Conservation (phyloP, 2,888 invertebrate genomes). For the Ophion obscuratus region DNA sequence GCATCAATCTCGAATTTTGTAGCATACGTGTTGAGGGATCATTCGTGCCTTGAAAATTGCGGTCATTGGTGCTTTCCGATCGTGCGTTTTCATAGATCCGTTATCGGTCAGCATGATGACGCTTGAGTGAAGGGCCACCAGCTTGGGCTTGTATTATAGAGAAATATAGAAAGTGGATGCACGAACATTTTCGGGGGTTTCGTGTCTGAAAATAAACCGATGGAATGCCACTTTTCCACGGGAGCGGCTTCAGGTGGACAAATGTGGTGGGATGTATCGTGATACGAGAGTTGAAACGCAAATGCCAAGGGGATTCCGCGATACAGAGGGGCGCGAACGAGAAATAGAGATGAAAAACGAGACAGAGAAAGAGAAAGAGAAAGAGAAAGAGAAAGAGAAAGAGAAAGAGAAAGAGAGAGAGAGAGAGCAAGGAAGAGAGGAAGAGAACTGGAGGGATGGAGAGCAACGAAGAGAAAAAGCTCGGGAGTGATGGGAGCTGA, state of each 20-base stretch:
- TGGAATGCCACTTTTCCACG: conserved; percentile 46
- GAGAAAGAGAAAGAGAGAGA: conserved; percentile 4
- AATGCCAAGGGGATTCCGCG: conserved; percentile 37
- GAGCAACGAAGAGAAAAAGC: conserved; percentile 19
- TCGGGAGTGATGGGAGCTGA: conserved; percentile 34
- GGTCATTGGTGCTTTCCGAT: too few relatives aligned
- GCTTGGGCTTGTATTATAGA: too few relatives aligned
- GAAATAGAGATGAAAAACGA: conserved; percentile 37
- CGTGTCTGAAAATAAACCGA: conserved; percentile 38
- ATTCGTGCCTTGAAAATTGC: background rate
- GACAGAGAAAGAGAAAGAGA: conserved; percentile 5
- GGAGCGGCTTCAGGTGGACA: conserved; percentile 33
- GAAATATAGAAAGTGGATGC: too few relatives aligned
- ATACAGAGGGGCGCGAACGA: too few relatives aligned
- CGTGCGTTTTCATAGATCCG: too few relatives aligned
- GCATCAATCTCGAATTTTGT: background rate
- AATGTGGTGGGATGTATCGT: conserved; percentile 27
- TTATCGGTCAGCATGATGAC: too few relatives aligned
- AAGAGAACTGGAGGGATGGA: background rate
- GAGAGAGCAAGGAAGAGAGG: background rate
- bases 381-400: background rate
- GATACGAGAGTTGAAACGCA: conserved; percentile 48
- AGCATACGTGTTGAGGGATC: background rate
- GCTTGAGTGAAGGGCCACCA: too few relatives aligned
- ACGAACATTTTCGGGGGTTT: too few relatives aligned